These are phyloP conservation scores for Ramazzottius varieornatus DNA, from an alignment of 2,888 invertebrate species.

Conservation along the genomic window DNA sequence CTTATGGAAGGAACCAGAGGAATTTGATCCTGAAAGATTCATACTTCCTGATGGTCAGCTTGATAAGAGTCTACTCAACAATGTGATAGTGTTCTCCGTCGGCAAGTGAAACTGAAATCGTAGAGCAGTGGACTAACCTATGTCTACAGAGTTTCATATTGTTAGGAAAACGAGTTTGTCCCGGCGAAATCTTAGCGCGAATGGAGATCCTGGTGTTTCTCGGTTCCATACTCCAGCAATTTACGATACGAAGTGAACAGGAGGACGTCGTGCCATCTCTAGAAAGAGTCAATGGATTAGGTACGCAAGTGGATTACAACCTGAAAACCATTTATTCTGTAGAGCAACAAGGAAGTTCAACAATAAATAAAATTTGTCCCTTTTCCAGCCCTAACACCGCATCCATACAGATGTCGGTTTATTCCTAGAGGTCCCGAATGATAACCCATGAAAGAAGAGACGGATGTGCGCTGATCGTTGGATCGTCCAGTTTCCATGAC, in stretches of 20 bases:
- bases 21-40: background rate
- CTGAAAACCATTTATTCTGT: too few species aligned
- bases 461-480: too few species aligned
- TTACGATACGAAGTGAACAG: slow-evolving; percentile 12
- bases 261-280: slow-evolving; percentile 13
- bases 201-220: slow-evolving; percentile 7
- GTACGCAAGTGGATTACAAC: too few species aligned
- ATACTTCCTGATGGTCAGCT: background rate
- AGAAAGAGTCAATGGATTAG: slow-evolving; percentile 6
- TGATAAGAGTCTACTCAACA: background rate
- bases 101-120: background rate
- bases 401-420: too few species aligned
- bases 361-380: too few species aligned
- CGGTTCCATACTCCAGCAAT: slow-evolving; percentile 6
- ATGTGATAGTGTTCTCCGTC: background rate
- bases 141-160: too few species aligned
- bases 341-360: too few species aligned
- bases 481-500: too few species aligned
- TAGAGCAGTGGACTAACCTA: too few species aligned
- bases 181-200: slow-evolving; percentile 6
- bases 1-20: background rate
- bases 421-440: too few species aligned
- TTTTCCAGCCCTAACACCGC: background rate
- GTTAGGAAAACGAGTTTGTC: slow-evolving; percentile 7
- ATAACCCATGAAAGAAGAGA: too few species aligned